Evolutionary conservation across 2,113 vertebrate species (phyloP).

Genomic region (Nycticebus coucang): DNA sequence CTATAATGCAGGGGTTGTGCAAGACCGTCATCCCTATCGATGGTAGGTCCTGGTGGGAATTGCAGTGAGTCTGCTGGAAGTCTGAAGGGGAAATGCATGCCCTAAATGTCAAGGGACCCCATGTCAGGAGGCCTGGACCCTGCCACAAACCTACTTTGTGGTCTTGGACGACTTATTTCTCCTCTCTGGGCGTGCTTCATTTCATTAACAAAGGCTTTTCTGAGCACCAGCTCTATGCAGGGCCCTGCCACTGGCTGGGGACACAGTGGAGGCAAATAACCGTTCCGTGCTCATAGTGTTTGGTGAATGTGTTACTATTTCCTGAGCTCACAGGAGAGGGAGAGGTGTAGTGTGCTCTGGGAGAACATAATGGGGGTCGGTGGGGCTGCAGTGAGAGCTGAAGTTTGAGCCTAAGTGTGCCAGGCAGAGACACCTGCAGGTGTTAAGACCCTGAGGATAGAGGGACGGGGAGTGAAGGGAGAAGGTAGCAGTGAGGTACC

Average conservation of each 20-base stretch:
- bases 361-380: neutral
- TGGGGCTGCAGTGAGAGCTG: neutral
- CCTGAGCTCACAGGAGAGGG: neutral
- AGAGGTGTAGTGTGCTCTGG: neutral
- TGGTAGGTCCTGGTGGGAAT: neutral
- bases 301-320: rapidly evolving
- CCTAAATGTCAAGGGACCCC: neutral
- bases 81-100: too few relatives aligned
- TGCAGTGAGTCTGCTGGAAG: neutral
- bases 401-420: neutral
- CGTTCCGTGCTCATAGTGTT: rapidly evolving
- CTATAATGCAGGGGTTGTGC: neutral
- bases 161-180: neutral
- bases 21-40: neutral
- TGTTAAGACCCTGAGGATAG: neutral
- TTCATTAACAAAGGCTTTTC: neutral
- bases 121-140: neutral
- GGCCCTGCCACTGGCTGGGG: neutral
- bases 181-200: neutral
- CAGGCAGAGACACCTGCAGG: neutral
- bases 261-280: rapidly evolving
- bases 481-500: too few relatives aligned
- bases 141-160: neutral
- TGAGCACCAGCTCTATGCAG: neutral
- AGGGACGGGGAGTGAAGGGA: neutral